These are phyloP conservation scores for Ditula angustiorana DNA, from an alignment of 2,888 invertebrate species.

Conservation along the genomic window DNA sequence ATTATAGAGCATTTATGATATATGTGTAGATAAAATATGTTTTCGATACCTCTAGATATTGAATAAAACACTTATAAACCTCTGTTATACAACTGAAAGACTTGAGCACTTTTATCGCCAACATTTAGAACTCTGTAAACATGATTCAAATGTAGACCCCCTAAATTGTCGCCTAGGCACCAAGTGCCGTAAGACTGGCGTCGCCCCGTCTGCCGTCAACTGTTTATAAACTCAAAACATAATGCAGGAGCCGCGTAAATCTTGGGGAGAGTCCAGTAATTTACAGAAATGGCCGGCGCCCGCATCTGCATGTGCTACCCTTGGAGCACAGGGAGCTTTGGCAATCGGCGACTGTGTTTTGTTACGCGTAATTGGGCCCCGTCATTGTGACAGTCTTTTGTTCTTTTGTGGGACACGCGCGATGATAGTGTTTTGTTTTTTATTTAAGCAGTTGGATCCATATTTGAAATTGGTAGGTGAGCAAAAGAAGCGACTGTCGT, in stretches of 20 bases:
- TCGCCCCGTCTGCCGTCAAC: constrained; percentile 72
- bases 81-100: too few relatives aligned
- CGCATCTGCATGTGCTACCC: constrained; percentile 63
- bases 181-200: constrained; percentile 65
- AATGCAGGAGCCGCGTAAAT: constrained; percentile 87
- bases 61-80: too few relatives aligned
- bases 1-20: too few relatives aligned
- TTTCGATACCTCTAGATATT: too few relatives aligned
- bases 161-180: constrained; percentile 40
- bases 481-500: too few relatives aligned
- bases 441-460: too few relatives aligned
- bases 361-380: constrained; percentile 9
- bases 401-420: not conserved
- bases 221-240: constrained; percentile 88
- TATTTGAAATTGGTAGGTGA: too few relatives aligned
- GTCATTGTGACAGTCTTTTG: constrained; percentile 1
- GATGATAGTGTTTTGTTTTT: not conserved
- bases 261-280: constrained; percentile 83
- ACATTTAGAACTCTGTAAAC: too few relatives aligned
- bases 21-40: too few relatives aligned
- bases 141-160: not conserved
- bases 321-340: constrained; percentile 1
- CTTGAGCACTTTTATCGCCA: too few relatives aligned
- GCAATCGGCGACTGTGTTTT: constrained; percentile 1
- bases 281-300: constrained; percentile 80